These are phyloP conservation scores for Brachionus manjavacas DNA, from an alignment of 1,140 invertebrate genomes.

Conservation along the genomic window DNA sequence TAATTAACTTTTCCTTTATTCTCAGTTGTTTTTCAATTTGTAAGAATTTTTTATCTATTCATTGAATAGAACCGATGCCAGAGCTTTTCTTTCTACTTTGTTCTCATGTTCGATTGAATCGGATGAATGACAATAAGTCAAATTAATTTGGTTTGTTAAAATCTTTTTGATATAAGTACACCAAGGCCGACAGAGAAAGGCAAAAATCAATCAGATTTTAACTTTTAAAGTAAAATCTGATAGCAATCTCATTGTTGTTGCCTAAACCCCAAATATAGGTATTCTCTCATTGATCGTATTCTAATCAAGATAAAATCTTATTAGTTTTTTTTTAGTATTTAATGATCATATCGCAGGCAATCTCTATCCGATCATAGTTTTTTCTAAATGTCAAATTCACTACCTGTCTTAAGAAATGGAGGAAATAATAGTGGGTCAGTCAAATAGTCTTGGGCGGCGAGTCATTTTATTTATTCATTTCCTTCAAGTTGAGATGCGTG, in stretches of 20 bases:
- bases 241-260: conserved; percentile 6
- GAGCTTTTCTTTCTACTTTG: background rate
- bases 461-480: background rate
- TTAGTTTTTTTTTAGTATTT: background rate
- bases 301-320: background rate
- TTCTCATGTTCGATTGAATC: conserved; percentile 9
- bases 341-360: conserved; percentile 6
- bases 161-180: conserved; percentile 6
- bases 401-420: background rate
- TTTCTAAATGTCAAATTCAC: background rate
- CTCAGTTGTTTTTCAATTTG: background rate
- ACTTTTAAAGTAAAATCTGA: background rate
- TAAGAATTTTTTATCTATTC: background rate
- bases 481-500: background rate
- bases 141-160: background rate
- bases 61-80: background rate
- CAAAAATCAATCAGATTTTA: conserved; percentile 18
- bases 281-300: background rate
- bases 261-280: background rate
- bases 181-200: background rate
- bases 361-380: background rate
- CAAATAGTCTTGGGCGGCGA: background rate
- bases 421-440: background rate
- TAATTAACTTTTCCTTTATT: conserved; percentile 16
- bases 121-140: conserved; percentile 15